phyloP scores from a whole-genome alignment of 1,140 invertebrate genomes.

The Drosophila nannoptera region DNA sequence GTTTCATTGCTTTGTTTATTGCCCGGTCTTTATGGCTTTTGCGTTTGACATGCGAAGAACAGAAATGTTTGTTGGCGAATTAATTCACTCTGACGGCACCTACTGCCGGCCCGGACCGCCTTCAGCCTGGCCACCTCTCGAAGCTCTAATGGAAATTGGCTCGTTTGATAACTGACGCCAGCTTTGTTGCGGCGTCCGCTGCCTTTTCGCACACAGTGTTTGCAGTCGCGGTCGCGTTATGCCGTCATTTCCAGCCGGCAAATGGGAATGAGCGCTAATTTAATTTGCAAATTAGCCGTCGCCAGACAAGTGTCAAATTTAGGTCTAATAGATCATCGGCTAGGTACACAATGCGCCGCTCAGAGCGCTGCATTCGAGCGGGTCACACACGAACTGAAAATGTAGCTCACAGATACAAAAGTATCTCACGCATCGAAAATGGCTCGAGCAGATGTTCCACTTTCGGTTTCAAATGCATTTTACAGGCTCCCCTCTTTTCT shows the following conservation, averaged over 20 bases:
- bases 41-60: constrained; percentile 56
- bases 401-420: constrained; percentile 1
- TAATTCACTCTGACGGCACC: constrained; percentile 26
- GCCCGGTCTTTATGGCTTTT: constrained; percentile 41
- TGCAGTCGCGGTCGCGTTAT: constrained; percentile 43
- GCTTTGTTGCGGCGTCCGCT: constrained; percentile 39
- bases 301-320: constrained; percentile 44
- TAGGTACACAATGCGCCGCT: constrained; percentile 4
- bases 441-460: no score
- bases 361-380: neutral
- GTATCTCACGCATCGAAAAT: neutral
- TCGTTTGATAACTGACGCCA: constrained; percentile 51
- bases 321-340: constrained; percentile 15
- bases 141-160: constrained; percentile 57
- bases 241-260: constrained; percentile 49
- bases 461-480: no score
- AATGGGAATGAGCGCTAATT: constrained; percentile 71
- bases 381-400: neutral
- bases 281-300: constrained; percentile 69
- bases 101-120: constrained; percentile 21
- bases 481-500: neutral
- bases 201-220: constrained; percentile 7
- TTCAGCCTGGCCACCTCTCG: constrained; percentile 5
- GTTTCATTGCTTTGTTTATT: constrained; percentile 32
- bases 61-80: constrained; percentile 26